Base-by-base conservation (phyloP, 2,888 invertebrate genomes). In the Drosophila mimica region DNA sequence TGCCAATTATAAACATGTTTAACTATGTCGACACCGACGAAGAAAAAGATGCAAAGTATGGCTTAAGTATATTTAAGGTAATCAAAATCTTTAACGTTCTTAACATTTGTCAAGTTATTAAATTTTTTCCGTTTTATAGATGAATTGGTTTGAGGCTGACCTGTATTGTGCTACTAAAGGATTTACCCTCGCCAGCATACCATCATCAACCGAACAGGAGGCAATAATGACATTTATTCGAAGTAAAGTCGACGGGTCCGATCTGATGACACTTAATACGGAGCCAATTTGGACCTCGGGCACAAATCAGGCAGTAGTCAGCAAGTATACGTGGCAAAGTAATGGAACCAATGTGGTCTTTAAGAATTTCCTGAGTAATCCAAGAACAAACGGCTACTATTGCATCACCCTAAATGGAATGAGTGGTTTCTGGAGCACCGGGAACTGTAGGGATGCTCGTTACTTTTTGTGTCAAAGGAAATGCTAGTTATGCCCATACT, bases 101-200 rank as follows among this genome's bases (percentile, higher is more conserved):
- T 4, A 20, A 15, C 17, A 17, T 9, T 30, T 15, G 4, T 4
- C 9, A 15, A 15, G 31, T 8, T 25, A 0, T 20, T 31, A 0
- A 13, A 7, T 7, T 20, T 43, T 9, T 15, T 46, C 9, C 20
- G 7, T 4, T 33, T 33, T 17, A 0, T 28, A 68, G 67, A 15
- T 68, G 20, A 40, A 11, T 25, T 68, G 69, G 68, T 49, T 30
- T 49, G 30, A 57, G 33, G 68, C 68, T 13, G 69, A 68, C 30
- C 49, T 30, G 1, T 30, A n/a, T 15, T 68, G 68, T 40, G 69
- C 57, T 28, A 1, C 13, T 7, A 13, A 36, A 15, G 0, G 0
- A 0, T 15, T 13, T 43, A 30, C 46, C 0, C 33, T 68, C 4
- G 69, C 33, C 20, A 68, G 15, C 20, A 68, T 68, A 56, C 9